These are phyloP conservation scores for Micropoecilia bifurca DNA, from an alignment of 2,797 vertebrate genomes.

Conservation along the genomic window DNA sequence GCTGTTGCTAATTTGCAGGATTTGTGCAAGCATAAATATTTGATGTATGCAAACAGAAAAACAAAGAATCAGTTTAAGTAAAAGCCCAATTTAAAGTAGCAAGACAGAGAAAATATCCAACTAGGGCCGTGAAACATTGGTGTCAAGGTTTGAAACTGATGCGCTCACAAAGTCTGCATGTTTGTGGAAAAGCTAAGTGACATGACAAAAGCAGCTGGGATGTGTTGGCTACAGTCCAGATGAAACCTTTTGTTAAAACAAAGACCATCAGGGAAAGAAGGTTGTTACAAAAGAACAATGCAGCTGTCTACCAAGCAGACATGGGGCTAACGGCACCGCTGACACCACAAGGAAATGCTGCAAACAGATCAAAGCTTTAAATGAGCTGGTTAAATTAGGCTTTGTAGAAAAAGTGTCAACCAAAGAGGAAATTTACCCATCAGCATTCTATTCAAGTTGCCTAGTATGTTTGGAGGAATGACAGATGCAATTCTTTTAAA, in stretches of 20 bases:
- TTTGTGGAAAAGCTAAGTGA: constrained; percentile 33
- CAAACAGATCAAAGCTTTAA: constrained; percentile 36
- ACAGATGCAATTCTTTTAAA: background rate
- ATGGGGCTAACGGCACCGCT: constrained; percentile 9
- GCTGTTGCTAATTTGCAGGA: background rate
- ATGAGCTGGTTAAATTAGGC: constrained; percentile 34
- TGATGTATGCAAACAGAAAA: background rate
- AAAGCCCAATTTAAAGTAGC: background rate
- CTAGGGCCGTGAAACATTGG: background rate
- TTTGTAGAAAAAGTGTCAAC: background rate
- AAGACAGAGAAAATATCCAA: background rate
- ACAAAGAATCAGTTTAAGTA: background rate
- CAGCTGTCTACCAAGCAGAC: constrained; percentile 28
- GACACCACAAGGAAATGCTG: constrained; percentile 33
- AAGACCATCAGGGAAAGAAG: constrained; percentile 32
- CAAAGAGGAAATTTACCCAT: background rate
- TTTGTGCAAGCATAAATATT: background rate
- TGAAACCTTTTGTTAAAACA: constrained; percentile 50
- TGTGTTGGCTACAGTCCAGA: constrained; percentile 45
- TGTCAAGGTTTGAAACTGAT: constrained; percentile 4
- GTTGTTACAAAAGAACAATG: constrained; percentile 42
- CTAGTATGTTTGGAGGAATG: background rate
- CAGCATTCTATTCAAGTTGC: background rate
- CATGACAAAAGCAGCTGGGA: constrained; percentile 42
- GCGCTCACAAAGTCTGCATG: background rate